Conservation (phyloP, 2,113 vertebrate genomes). For the Chloropsis cyanopogon region DNA sequence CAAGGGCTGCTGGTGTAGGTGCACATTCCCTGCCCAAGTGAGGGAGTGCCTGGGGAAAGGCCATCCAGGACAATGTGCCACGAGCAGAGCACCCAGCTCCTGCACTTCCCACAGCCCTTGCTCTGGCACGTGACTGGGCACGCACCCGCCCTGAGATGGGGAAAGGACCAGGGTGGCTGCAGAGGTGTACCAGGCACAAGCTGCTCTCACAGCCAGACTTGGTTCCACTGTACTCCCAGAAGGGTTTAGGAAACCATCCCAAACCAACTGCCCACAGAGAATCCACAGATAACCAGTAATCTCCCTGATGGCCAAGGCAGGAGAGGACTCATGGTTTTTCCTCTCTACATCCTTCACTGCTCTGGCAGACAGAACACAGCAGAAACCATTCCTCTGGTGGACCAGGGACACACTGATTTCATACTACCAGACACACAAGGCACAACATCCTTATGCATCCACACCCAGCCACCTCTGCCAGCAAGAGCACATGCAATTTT, state of each 20-base stretch:
- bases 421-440: neutral
- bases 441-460: neutral
- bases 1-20: fast-evolving
- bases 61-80: neutral
- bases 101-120: neutral
- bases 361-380: neutral
- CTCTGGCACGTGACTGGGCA: neutral
- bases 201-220: neutral
- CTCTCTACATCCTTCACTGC: neutral
- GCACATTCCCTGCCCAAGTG: fast-evolving
- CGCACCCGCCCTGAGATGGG: fast-evolving
- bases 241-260: neutral
- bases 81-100: neutral
- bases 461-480: neutral
- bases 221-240: neutral
- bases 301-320: neutral
- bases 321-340: neutral
- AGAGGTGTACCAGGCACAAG: neutral
- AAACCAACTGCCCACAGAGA: neutral
- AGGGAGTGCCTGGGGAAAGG: neutral
- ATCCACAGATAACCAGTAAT: neutral
- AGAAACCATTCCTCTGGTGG: neutral
- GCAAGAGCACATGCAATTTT: neutral
- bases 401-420: neutral
- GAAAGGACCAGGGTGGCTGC: neutral